Evolutionary conservation across 2,797 vertebrate genomes (phyloP).

Genomic region (Lepus oiostolus): DNA sequence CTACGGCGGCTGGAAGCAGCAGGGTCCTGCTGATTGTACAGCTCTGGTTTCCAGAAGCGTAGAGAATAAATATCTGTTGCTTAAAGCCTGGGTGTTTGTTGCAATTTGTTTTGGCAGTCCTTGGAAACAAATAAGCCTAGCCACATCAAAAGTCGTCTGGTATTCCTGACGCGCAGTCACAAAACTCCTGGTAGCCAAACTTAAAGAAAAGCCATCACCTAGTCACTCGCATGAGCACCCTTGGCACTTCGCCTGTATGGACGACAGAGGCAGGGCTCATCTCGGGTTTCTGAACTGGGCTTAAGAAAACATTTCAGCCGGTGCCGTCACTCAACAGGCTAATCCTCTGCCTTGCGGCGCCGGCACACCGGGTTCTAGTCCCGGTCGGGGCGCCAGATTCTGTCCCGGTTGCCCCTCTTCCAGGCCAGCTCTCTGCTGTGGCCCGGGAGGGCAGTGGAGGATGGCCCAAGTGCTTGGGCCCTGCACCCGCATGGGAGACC

Average conservation of each 20-base stretch:
- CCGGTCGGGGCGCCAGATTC: too few relatives aligned
- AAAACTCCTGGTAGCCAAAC: not conserved
- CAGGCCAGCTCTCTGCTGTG: too few relatives aligned
- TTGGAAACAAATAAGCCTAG: not conserved
- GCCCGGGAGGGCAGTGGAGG: too few relatives aligned
- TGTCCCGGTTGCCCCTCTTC: too few relatives aligned
- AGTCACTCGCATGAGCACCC: rapidly evolving
- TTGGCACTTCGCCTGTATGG: not conserved
- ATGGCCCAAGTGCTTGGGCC: too few relatives aligned
- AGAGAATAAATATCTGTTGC: not conserved
- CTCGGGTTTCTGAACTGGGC: too few relatives aligned
- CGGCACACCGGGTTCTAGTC: too few relatives aligned
- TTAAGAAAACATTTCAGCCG: not conserved
- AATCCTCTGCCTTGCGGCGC: too few relatives aligned
- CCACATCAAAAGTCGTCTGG: not conserved
- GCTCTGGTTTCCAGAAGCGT: not conserved
- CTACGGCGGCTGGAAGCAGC: not conserved
- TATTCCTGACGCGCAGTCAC: not conserved
- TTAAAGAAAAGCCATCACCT: not conserved
- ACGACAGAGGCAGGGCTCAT: too few relatives aligned
- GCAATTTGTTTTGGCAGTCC: not conserved
- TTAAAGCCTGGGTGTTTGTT: not conserved
- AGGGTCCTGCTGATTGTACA: not conserved
- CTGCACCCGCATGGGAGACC: too few relatives aligned
- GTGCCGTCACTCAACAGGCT: too few relatives aligned